Base-by-base conservation (phyloP, 2,797 vertebrate genomes). In the Clarias platycephalus region DNA sequence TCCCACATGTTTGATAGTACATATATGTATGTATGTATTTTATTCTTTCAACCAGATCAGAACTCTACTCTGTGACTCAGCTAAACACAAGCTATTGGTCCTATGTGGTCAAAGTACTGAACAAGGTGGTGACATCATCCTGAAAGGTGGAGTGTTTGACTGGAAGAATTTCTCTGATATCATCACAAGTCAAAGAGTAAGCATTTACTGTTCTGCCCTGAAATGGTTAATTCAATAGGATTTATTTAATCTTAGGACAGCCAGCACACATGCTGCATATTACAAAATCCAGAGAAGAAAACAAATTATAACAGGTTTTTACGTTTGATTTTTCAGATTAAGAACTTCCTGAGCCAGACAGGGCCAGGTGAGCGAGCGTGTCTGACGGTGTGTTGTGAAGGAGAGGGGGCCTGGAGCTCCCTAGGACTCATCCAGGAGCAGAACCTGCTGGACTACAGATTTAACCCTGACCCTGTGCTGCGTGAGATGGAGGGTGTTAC, bases 401-500 rank as follows among this genome's bases (percentile, higher is more conserved):
- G 95, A 91, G 97, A 97, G 91, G 97, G 97, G 88, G 96, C 97
- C 86, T 98, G 97, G 97, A 96, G 95, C 95, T 96, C 95, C 91
- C 94, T 97, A 74, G 95, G 94, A 83, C 92, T 93, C 88, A 89
- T 86, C 87, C 94, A 96, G 90, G 96, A 98, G 91, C 93, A 93
- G 87, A 90, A 87, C 37, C 87, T 93, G 89, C 91, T 98, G 90
- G 93, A 96, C 88, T 96, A 97, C 89, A 94, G 92, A 83, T 92
- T 97, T 88, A 98, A 98, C 91, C 97, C 97, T 0, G 97, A 97
- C 82, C 93, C 95, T 49, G 89, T 92, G 31, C 95, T 97, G 53
- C 95, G 96, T 85, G 93, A 96, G 89, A 99, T 99, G 98, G 98
- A 99, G 85, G 98, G 97, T 78, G 96, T 97, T 87, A 93, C 96